These are phyloP conservation scores for Crocallis elinguaria DNA, from an alignment of 2,888 invertebrate species.

Conservation along the genomic window DNA sequence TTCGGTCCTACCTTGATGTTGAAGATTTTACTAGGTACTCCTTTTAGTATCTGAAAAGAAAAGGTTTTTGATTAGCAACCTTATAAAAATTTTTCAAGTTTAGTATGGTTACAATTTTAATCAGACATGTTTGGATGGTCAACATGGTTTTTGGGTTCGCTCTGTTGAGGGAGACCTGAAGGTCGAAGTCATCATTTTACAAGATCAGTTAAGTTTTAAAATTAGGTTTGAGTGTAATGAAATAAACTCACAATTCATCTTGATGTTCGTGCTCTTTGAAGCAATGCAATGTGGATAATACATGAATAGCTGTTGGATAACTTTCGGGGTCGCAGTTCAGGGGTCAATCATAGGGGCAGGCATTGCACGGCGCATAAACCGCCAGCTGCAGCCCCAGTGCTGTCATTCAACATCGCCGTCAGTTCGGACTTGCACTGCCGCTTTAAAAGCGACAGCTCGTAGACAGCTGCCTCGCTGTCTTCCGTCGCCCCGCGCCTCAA, in stretches of 20 bases:
- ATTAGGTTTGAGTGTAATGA: neutral
- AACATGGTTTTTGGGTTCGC: slow-evolving; percentile 64
- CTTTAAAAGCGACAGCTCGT: neutral
- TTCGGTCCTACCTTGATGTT: neutral
- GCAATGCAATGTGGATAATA: neutral
- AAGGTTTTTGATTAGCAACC: neutral
- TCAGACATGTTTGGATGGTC: slow-evolving; percentile 44
- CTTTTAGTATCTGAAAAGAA: neutral
- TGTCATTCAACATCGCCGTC: neutral
- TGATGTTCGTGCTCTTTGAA: neutral
- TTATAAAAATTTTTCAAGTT: no score
- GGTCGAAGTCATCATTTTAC: slow-evolving; percentile 66
- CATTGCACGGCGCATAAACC: no score
- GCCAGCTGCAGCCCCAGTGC: neutral
- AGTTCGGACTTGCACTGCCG: neutral
- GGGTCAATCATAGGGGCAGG: no score
- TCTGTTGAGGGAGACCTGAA: slow-evolving; percentile 81
- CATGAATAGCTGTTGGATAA: neutral
- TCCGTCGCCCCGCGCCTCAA: neutral
- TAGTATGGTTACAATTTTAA: neutral
- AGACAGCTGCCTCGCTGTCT: neutral
- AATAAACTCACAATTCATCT: neutral
- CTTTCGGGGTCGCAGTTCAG: no score
- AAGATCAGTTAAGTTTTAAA: neutral
- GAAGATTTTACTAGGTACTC: neutral